Evolutionary conservation across 2,888 invertebrate genomes (phyloP), one percentile per base, ranked within the genome.

Genomic region (Leucophenga montana): DNA sequence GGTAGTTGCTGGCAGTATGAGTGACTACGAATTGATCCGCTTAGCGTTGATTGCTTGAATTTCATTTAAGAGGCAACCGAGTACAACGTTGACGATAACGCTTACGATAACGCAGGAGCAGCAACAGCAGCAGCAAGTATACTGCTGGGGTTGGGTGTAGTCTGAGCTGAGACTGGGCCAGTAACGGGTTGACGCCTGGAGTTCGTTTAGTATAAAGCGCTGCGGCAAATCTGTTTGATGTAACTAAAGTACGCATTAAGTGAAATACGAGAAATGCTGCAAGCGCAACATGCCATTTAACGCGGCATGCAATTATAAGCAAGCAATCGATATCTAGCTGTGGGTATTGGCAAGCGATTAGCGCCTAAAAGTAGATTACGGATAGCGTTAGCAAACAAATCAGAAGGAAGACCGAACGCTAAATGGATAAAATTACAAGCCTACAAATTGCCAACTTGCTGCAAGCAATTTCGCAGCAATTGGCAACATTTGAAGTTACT

Each of bases 31-130:
- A 79, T 77, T 81, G 80, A 81, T 81, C 81, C 83, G 81, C 83
- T 82, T 82, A 83, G 71, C 71, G 78, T 77, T 80, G 80, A 80
- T 80, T 80, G 80, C 80, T 80, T 73, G 78, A 77, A 78, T 74
- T 80, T 77, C 74, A 76, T 73, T 81, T 72, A 46, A 64, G 27
- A 64, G 62, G 62, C 62, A 11, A 8, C 39, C 39, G 11, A 39
- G 39, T 39, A 39, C 3, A 39, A 39, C 39, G 33, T 14, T 22
- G 33, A 14, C 59, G 31, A 61, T 39, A 18, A 61, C 39, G 16
- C 39, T 39, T 18, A 39, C 61, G 33, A 14, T 16, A n/a, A 59
- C n/a, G 9, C 31, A 31, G 9, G 27, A 59, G 22, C 31, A n/a
- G n/a, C 59, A 59, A 33, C 16, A 31, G n/a, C n/a, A n/a, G n/a